Evolutionary conservation across 2,888 invertebrate genomes (phyloP).

Genomic region (Coecobrya sp.): DNA sequence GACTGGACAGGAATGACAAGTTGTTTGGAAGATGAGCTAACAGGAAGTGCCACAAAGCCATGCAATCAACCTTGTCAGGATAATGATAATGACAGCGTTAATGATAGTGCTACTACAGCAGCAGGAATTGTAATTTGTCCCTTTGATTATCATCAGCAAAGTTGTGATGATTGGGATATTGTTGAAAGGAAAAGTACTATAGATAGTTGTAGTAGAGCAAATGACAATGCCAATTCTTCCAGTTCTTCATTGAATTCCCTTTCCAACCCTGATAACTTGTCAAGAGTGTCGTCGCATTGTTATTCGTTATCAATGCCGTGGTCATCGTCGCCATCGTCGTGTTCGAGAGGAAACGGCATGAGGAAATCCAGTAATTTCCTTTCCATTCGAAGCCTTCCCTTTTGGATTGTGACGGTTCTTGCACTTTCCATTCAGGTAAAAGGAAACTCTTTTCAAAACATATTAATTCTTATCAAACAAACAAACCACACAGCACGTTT

Average conservation of each 20-base stretch:
- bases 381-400: not conserved
- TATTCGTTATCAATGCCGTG: not conserved
- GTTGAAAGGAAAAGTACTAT: not conserved
- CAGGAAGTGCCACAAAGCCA: not conserved
- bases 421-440: constrained; percentile 39
- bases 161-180: not conserved
- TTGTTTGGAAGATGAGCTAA: not conserved
- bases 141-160: not conserved
- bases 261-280: not conserved
- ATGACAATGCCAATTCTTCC: constrained; percentile 43
- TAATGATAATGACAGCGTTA: not conserved
- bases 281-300: not conserved
- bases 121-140: not conserved
- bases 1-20: not conserved
- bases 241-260: not conserved
- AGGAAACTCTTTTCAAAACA: not conserved
- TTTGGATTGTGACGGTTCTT: constrained; percentile 22
- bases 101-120: not conserved
- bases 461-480: not conserved
- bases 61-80: not conserved
- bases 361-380: not conserved
- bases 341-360: not conserved
- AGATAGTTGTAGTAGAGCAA: not conserved
- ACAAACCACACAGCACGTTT: not conserved
- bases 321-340: not conserved